Evolutionary conservation across 2,797 vertebrate species (phyloP), one percentile per base, ranked within the genome.

Genomic region (Hydrocynus forskahlii): DNA sequence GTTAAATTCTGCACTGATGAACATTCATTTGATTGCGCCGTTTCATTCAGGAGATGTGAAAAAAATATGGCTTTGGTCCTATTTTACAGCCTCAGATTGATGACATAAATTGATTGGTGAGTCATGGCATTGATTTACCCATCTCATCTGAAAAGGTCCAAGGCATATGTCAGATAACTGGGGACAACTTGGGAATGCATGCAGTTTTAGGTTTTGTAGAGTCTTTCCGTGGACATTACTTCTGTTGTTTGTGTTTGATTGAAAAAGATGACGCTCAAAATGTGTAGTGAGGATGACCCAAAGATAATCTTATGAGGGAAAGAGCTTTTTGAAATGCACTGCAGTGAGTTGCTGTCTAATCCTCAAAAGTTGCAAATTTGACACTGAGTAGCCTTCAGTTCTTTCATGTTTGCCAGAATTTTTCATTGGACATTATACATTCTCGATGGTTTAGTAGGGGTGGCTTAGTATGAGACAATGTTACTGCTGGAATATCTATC

Each of bases 391-490:
- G 71, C 35, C 23, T 75, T 74, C 57, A 79, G 23, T 75, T 17
- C 17, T 83, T 83, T 79, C 76, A 75, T 76, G 71, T 79, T 68
- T 80, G 62, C 40, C 43, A 78, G 3, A 82, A 73, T 43, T 78
- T 73, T 67, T 87, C 84, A 19, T 86, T 84, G 63, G 43, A 43
- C 43, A 43, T 43, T 43, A 43, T 29, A 5, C 43, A 43, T 43
- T 43, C 40, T n/a, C n/a, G 29, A 29, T 5, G 6, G 81, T 73
- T 78, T 85, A 40, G 73, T 81, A 80, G 81, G 69, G 0, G 79
- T 75, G 23, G 85, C 70, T 21, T 77, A 82, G 23, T 75, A 75
- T 55, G 62, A 75, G n/a, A 52, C 62, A 35, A 76, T 69, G 66
- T 76, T 76, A 17, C 54, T 76, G 14, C 70, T 76, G 17, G 43